Evolutionary conservation across 2,113 vertebrate genomes (phyloP).

Genomic region (Rhinopomastus cyanomelas): DNA sequence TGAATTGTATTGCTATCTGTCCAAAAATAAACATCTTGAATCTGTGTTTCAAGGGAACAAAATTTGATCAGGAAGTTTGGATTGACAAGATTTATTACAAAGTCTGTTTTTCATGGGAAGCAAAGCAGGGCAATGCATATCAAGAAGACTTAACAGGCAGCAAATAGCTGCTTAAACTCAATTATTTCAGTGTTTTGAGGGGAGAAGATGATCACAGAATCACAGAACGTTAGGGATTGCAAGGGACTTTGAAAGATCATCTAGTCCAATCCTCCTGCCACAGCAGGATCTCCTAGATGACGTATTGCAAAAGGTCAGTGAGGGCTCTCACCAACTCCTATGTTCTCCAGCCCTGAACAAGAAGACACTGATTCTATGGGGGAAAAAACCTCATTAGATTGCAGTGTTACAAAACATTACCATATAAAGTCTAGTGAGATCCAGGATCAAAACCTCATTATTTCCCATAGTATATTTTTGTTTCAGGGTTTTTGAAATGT

Average conservation of each 20-base stretch:
- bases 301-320: neutral
- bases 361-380: constrained; percentile 2
- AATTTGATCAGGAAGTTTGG: neutral
- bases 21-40: neutral
- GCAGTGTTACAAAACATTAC: neutral
- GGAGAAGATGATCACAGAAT: neutral
- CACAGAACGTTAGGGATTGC: no score
- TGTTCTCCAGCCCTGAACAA: neutral
- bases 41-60: neutral
- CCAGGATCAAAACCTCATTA: constrained; percentile 29
- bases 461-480: constrained; percentile 20
- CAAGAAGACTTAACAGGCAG: neutral
- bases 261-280: no score
- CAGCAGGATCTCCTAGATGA: no score
- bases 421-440: constrained; percentile 22
- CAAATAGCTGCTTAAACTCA: constrained; percentile 16
- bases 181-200: neutral
- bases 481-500: constrained; percentile 28
- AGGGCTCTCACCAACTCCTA: neutral
- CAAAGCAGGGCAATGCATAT: constrained; percentile 2
- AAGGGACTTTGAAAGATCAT: no score
- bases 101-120: neutral
- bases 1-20: neutral
- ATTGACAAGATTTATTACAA: neutral
- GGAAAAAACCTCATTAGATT: constrained; percentile 27